Base-by-base conservation (phyloP, 2,797 vertebrate species). In the Phataginus tetradactyla region DNA sequence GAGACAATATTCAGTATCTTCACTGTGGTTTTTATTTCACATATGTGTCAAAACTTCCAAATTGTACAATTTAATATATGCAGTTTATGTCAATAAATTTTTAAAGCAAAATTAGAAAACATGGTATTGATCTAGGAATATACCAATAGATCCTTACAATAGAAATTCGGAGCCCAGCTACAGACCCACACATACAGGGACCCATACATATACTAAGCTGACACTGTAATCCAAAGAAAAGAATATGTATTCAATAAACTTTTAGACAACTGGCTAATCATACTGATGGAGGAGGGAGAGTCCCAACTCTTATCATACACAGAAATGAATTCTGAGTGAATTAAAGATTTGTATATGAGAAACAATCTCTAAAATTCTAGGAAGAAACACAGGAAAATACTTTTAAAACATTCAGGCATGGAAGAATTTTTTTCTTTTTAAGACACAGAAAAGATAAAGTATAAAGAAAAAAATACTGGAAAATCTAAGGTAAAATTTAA, bases 401-500 rank as follows among this genome's bases (percentile, higher is more conserved):
- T 77, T 86, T 42, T 84, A 92, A 78, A 39, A 69, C 57, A 91
- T 0, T 64, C 78, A 79, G 13, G 23, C 15, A 92, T 37, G n/a
- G 34, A 49, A 88, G 34, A 3, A 45, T n/a, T 63, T 64, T 71
- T 81, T 34, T 25, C 81, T 81, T 72, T 34, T 45, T 55, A 72
- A 83, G 49, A 78, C 39, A 55, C 32, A 80, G 25, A 90, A 68
- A 64, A 45, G 37, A 77, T 64, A 81, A 5, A 90, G 32, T 39
- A 74, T 21, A 68, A 78, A 72, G 45, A 51, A 91, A 86, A 83
- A 93, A 80, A 71, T 53, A 88, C 5, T 78, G 18, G 20, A 17
- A 79, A 94, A 88, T 7, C 12, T 18, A 71, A 29, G 34, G 64
- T 97, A 97, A 97, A 91, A 84, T 57, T 83, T 64, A 51, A 74